A percentile compares a stretch with the other conserved stretches of the same genome.
These are phyloP conservation scores for Leptatherina wallacei DNA, from an alignment of 2,797 vertebrate species.

Conservation along the genomic window DNA sequence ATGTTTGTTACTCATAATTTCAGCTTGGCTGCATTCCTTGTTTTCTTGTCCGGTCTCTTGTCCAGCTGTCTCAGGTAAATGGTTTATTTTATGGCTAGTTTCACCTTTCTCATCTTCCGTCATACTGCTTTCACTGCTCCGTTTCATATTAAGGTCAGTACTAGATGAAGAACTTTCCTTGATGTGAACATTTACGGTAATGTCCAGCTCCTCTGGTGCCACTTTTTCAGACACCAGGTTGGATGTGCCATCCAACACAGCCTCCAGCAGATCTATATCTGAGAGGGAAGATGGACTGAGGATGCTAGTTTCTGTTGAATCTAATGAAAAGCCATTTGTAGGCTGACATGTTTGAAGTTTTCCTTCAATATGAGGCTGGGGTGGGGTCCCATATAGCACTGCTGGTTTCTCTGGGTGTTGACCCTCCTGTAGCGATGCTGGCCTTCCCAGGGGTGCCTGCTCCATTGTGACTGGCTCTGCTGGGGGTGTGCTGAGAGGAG, in stretches of 20 bases:
- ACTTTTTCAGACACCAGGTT: conserved; percentile 27
- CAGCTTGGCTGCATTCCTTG: conserved; percentile 8
- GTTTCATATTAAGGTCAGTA: conserved; percentile 22
- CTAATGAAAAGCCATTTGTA: conserved; percentile 51
- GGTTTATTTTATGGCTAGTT: conserved; percentile 31
- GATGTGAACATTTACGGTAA: conserved; percentile 25
- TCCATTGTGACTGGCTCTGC: neutral
- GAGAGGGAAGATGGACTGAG: conserved; percentile 61
- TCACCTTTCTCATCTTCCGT: conserved; percentile 21
- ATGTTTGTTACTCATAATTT: conserved; percentile 8
- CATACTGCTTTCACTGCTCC: conserved; percentile 23
- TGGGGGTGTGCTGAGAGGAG: conserved; percentile 30
- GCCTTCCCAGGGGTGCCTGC: conserved; percentile 28
- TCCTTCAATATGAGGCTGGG: conserved; percentile 25
- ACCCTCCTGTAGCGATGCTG: conserved; percentile 25
- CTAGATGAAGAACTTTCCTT: conserved; percentile 19
- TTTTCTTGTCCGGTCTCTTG: conserved; percentile 16
- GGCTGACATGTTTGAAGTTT: conserved; percentile 29
- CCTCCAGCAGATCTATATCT: conserved; percentile 62
- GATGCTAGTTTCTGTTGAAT: conserved; percentile 56
- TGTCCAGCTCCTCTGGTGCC: conserved; percentile 27
- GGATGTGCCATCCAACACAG: conserved; percentile 46
- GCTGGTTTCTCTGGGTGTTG: conserved; percentile 8
- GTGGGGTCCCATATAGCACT: neutral
- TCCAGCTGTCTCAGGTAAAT: conserved; percentile 32